phyloP scores from a whole-genome alignment of 2,113 vertebrate genomes.

The Orthochromis indermauri region DNA sequence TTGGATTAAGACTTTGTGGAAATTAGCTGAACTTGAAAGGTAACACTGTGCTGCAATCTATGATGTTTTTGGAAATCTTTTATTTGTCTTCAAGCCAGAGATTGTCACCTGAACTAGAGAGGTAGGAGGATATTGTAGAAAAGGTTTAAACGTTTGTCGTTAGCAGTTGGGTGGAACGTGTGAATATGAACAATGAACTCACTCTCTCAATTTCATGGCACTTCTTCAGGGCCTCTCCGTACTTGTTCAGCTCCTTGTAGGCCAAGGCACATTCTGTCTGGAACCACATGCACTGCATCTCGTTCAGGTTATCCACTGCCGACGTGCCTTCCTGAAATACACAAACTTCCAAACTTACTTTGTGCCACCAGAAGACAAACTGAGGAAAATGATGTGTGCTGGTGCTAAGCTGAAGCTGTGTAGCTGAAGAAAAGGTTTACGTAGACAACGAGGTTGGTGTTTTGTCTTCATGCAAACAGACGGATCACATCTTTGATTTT shows the following conservation, averaged over 20 bases:
- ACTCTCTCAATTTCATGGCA: slow-evolving; percentile 98
- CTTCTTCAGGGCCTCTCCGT: slow-evolving; percentile 95
- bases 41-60: neutral
- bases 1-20: neutral
- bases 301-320: slow-evolving; percentile 91
- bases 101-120: neutral
- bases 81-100: rapidly evolving
- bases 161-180: neutral
- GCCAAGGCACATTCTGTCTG: slow-evolving; percentile 94
- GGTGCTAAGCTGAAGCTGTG: neutral
- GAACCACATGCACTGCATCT: slow-evolving; percentile 99
- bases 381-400: neutral
- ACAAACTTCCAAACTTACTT: neutral
- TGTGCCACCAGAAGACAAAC: neutral
- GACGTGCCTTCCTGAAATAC: slow-evolving; percentile 85
- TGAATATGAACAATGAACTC: slow-evolving; percentile 15
- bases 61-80: neutral
- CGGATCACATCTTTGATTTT: neutral
- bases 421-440: neutral
- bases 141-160: neutral
- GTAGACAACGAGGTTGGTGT: rapidly evolving
- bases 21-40: neutral
- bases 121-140: rapidly evolving
- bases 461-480: neutral
- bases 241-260: slow-evolving; percentile 92